A percentile compares a stretch with the other conserved stretches of the same genome.
phyloP scores from a whole-genome alignment of 2,113 vertebrate genomes.

The Brachionichthys hirsutus region DNA sequence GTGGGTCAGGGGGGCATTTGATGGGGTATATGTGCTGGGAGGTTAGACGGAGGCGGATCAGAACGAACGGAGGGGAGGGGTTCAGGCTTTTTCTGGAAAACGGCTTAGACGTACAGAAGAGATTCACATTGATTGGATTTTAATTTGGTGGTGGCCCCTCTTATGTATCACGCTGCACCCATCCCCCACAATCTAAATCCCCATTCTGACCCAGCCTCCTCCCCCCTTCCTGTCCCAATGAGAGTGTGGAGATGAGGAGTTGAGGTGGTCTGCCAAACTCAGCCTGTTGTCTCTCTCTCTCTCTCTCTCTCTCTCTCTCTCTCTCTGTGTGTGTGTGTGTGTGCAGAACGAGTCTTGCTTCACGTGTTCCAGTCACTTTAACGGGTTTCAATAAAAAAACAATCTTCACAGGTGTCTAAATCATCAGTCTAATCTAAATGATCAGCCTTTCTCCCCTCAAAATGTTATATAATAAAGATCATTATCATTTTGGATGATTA shows the following conservation, averaged over 20 bases:
- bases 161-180: slow-evolving; percentile 37
- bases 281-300: slow-evolving; percentile 76
- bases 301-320: slow-evolving; percentile 50
- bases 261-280: slow-evolving; percentile 70
- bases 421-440: too few species aligned
- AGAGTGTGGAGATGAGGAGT: slow-evolving; percentile 47
- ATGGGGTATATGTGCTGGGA: slow-evolving; percentile 4
- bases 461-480: too few species aligned
- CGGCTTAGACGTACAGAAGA: slow-evolving; percentile 41
- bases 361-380: slow-evolving; percentile 59
- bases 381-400: slow-evolving; percentile 56
- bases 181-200: slow-evolving; percentile 10
- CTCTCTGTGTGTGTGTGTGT: slow-evolving; percentile 42
- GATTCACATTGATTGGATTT: slow-evolving; percentile 69
- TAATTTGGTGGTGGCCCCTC: slow-evolving; percentile 58
- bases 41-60: neutral
- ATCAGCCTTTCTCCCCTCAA: too few species aligned
- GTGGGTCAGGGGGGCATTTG: slow-evolving; percentile 25
- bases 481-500: too few species aligned
- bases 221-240: slow-evolving; percentile 36
- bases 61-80: slow-evolving; percentile 6
- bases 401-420: too few species aligned
- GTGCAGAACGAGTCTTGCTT: slow-evolving; percentile 49
- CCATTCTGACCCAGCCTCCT: neutral
- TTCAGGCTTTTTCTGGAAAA: slow-evolving; percentile 42